Evolutionary conservation across 2,797 vertebrate genomes (phyloP).

Genomic region (Takifugu rubripes): DNA sequence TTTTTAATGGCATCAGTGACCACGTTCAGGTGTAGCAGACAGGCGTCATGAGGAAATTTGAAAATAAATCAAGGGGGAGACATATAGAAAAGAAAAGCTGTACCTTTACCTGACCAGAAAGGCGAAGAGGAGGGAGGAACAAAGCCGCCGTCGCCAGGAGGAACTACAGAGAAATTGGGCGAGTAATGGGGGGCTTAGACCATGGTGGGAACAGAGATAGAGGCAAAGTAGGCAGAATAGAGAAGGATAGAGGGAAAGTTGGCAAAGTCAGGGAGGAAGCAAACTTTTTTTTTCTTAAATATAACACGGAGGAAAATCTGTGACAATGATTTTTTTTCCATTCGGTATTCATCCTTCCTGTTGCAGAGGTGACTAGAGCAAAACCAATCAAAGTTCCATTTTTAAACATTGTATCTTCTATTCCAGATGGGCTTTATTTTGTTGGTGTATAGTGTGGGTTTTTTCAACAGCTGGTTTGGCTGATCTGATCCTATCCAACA

Average conservation of each 20-base stretch:
- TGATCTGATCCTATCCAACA: too few species aligned
- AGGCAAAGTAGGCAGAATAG: conserved; percentile 59
- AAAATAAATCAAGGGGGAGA: conserved; percentile 23
- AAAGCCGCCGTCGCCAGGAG: conserved; percentile 93
- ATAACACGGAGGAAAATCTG: conserved; percentile 8
- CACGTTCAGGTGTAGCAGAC: conserved; percentile 29
- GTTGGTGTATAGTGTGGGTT: too few species aligned
- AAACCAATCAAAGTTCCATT: too few species aligned
- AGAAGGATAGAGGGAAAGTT: conserved; percentile 50
- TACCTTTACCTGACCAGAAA: conserved; percentile 98
- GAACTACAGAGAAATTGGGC: conserved; percentile 86
- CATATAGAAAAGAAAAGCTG: conserved; percentile 48
- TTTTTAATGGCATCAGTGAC: neutral
- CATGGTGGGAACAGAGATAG: conserved; percentile 55
- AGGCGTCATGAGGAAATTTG: conserved; percentile 15
- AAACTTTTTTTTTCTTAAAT: conserved; percentile 25
- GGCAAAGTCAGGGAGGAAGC: conserved; percentile 56
- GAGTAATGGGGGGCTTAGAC: conserved; percentile 59
- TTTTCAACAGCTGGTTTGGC: too few species aligned
- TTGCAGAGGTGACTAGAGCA: too few species aligned
- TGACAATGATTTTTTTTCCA: too few species aligned
- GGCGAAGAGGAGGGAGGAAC: conserved; percentile 93
- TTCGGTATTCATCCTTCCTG: too few species aligned
- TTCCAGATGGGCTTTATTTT: too few species aligned
- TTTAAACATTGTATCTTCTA: too few species aligned